phyloP scores from a whole-genome alignment of 2,888 invertebrate species.

The Drosophila mimetica region DNA sequence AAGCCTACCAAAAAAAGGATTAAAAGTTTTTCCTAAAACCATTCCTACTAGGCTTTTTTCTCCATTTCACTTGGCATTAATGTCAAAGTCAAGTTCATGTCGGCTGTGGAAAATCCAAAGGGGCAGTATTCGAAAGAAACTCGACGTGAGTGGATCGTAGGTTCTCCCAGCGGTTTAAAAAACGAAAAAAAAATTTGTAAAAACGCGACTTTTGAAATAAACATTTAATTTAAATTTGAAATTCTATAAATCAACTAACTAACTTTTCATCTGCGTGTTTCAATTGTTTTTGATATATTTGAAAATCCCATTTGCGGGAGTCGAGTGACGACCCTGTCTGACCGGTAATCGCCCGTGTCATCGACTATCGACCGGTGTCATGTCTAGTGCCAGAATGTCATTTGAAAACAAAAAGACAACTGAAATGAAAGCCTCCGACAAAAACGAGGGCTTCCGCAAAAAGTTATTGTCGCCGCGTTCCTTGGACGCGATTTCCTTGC shows the following conservation, averaged over 20 bases:
- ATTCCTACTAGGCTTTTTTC: conserved; percentile 2
- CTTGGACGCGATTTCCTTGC: conserved; percentile 1
- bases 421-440: background rate
- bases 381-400: conserved; percentile 6
- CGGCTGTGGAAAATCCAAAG: background rate
- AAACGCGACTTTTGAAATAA: background rate
- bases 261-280: background rate
- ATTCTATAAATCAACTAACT: background rate
- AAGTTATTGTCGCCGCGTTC: conserved; percentile 1
- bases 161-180: background rate
- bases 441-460: background rate
- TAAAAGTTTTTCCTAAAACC: background rate
- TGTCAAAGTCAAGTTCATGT: conserved; percentile 6
- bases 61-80: conserved; percentile 13
- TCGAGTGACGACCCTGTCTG: background rate
- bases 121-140: conserved; percentile 5
- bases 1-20: no score
- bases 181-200: background rate
- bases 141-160: conserved; percentile 2
- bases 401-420: conserved; percentile 18
- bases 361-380: conserved; percentile 1
- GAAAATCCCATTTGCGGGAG: background rate
- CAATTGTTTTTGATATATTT: background rate
- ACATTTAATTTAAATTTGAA: background rate
- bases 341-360: background rate